A percentile compares a stretch with the other conserved stretches of the same genome.
Evolutionary conservation across 30 jellyfish, hydroid and myxozoan genomes (phyloP).

Genomic region (Turritopsis rubra): DNA sequence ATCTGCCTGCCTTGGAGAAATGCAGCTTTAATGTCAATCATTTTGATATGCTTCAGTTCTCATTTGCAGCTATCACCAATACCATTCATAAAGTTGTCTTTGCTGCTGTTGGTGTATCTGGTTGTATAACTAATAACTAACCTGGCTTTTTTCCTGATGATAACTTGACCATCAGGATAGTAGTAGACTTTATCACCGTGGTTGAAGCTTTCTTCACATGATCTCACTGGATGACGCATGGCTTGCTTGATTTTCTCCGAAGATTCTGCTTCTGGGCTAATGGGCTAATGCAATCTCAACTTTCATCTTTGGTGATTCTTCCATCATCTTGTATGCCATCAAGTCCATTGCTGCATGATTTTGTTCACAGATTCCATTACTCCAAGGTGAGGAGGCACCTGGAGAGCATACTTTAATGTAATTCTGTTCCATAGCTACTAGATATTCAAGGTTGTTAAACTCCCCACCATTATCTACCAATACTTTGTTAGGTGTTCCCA

Average conservation of each 20-base stretch:
- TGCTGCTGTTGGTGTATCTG: conserved; percentile 17
- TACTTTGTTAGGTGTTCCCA: conserved; percentile 26
- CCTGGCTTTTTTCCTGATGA: conserved; percentile 1
- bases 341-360: conserved; percentile 24
- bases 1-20: conserved; percentile 35
- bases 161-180: conserved; percentile 2
- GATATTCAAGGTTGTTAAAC: conserved; percentile 32
- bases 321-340: conserved; percentile 25
- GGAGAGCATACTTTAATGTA: conserved; percentile 20
- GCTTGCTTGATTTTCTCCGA: conserved; percentile 26
- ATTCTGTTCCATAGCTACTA: conserved; percentile 25
- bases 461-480: conserved; percentile 22
- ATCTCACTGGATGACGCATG: background rate
- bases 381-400: conserved; percentile 24
- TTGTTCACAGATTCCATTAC: conserved; percentile 19
- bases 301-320: background rate
- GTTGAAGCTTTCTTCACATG: background rate
- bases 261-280: conserved; percentile 28
- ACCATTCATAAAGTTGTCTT: conserved; percentile 19
- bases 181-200: conserved; percentile 20
- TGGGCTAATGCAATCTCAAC: conserved; percentile 3
- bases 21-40: conserved; percentile 39
- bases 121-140: background rate
- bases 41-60: background rate
- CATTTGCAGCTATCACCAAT: background rate